These are phyloP conservation scores for Hyposmocoma kahamanoa DNA, from an alignment of 1,140 invertebrate species.

Conservation along the genomic window DNA sequence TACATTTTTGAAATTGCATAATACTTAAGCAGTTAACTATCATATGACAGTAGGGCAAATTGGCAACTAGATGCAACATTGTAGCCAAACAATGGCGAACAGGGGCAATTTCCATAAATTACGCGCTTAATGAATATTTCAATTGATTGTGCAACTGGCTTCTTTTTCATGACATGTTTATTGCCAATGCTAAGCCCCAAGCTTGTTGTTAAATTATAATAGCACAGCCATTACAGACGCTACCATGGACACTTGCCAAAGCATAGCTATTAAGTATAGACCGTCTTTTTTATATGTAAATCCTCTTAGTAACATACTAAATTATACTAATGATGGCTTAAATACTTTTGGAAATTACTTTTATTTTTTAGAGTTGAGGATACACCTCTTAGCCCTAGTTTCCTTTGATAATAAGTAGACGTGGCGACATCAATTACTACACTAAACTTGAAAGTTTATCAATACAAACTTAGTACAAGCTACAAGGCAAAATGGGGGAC, in stretches of 20 bases:
- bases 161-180: too few relatives aligned
- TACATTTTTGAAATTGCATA: too few relatives aligned
- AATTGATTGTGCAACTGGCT: too few relatives aligned
- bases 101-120: too few relatives aligned
- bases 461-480: neutral
- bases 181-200: too few relatives aligned
- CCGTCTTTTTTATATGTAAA: neutral
- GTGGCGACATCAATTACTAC: conserved; percentile 24
- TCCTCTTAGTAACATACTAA: conserved; percentile 17
- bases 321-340: conserved; percentile 28
- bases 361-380: too few relatives aligned
- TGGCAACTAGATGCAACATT: too few relatives aligned
- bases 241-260: conserved; percentile 37
- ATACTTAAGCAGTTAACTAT: too few relatives aligned
- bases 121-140: too few relatives aligned
- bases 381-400: conserved; percentile 24
- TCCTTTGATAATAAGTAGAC: conserved; percentile 19
- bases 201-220: neutral
- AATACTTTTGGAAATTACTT: conserved; percentile 37
- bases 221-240: conserved; percentile 58
- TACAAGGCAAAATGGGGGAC: neutral
- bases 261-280: conserved; percentile 1
- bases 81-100: too few relatives aligned
- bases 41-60: too few relatives aligned
- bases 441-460: conserved; percentile 23